Conservation (phyloP, 2,888 invertebrate species). For the Barypeithes pellucidus region DNA sequence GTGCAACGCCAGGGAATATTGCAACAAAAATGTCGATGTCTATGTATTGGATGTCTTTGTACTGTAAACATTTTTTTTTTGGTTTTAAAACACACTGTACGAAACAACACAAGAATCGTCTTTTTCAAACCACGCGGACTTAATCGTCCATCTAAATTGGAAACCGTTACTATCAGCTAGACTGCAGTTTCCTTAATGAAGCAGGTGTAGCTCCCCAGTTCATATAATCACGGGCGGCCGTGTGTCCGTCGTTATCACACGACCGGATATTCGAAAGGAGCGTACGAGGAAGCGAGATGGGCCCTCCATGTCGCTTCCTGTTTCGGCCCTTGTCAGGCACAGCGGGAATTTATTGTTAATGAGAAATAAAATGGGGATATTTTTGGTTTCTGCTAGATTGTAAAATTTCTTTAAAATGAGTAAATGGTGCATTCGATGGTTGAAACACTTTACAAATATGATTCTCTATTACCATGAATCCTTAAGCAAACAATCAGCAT, state of each 20-base stretch:
- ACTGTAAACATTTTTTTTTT: too few relatives aligned
- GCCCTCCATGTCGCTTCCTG: slow-evolving; percentile 31
- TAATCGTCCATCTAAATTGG: slow-evolving; percentile 41
- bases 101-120: not conserved
- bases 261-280: slow-evolving; percentile 37
- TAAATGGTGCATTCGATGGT: too few relatives aligned
- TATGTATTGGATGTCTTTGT: too few relatives aligned
- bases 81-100: too few relatives aligned
- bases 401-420: too few relatives aligned
- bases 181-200: slow-evolving; percentile 49
- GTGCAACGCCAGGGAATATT: too few relatives aligned
- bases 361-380: slow-evolving; percentile 14
- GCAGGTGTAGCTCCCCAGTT: slow-evolving; percentile 47
- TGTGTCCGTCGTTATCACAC: slow-evolving; percentile 32
- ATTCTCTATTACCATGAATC: too few relatives aligned
- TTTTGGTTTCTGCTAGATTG: not conserved
- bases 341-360: slow-evolving; percentile 25
- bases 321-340: slow-evolving; percentile 14
- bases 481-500: too few relatives aligned
- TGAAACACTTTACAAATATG: too few relatives aligned
- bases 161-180: slow-evolving; percentile 43
- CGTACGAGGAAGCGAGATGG: slow-evolving; percentile 27
- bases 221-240: slow-evolving; percentile 26
- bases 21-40: too few relatives aligned
- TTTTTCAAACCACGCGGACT: slow-evolving; percentile 6